Evolutionary conservation across 2,113 vertebrate genomes (phyloP), one percentile per base, ranked within the genome.

Genomic region (Heptranchias perlo): DNA sequence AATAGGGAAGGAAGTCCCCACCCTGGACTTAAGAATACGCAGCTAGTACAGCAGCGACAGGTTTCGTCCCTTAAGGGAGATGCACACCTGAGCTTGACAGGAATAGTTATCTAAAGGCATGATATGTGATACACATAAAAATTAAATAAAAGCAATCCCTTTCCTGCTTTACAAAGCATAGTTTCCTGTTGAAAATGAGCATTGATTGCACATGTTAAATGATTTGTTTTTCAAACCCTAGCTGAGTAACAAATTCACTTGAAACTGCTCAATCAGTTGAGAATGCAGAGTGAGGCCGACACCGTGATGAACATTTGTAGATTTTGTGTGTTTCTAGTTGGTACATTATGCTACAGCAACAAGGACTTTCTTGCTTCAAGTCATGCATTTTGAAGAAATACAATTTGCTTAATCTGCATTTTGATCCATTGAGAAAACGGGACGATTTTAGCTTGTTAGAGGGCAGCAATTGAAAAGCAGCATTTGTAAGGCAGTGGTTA

Each of bases 401-500:
- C 64, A 95, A 49, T 95, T 95, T 67, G 44, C 13, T 69, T 52
- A 35, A 52, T 95, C 47, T 73, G 65, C 94, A 69, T 49, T 73
- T 11, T 93, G 35, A 39, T 93, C 21, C 89, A 44, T 69, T 73
- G 64, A 52, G 65, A 67, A 73, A 95, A 69, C 31, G 8, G 94
- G 28, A 35, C 62, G 14, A 95, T 73, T 69, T 95, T 16, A 31
- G 39, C 65, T 73, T 69, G 65, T 52, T 49, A 69, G 65, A 52
- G 64, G 47, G 65, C 64, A 69, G 64, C 73, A 28, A 73, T 69
- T 95, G 64, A 52, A 95, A 93, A 73, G 13, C 62, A 28, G 25
- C 54, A 92, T 94, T 94, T 94, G 39, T 67, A 67, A 28, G 23
- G 93, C 94, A 95, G 94, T 69, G 64, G 47, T 95, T 73, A 95